phyloP scores from a whole-genome alignment of 2,888 invertebrate genomes.

The Brenthis daphne region DNA sequence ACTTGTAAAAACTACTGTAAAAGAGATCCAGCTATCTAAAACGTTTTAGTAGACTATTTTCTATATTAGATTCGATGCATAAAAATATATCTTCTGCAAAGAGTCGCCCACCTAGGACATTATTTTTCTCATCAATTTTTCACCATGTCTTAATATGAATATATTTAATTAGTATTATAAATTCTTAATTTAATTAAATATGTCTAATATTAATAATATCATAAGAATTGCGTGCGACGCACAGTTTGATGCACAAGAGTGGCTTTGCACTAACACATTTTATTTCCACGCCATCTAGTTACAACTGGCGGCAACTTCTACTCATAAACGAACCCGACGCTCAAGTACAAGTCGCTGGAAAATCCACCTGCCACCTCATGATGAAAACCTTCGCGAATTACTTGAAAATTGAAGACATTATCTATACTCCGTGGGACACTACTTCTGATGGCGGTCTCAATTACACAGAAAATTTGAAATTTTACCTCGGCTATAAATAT shows the following conservation, averaged over 20 bases:
- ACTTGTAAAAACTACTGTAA: no score
- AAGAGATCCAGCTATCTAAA: no score
- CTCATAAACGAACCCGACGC: slow-evolving; percentile 88
- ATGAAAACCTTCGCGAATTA: slow-evolving; percentile 87
- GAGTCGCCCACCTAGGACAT: neutral
- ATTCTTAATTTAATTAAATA: no score
- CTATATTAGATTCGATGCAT: neutral
- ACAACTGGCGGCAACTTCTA: slow-evolving; percentile 86
- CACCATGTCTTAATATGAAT: no score
- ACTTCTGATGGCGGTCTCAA: slow-evolving; percentile 78
- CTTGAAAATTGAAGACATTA: slow-evolving; percentile 71
- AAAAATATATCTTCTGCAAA: neutral
- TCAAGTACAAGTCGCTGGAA: slow-evolving; percentile 85
- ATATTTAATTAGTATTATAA: neutral
- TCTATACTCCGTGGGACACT: slow-evolving; percentile 84
- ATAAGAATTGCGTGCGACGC: slow-evolving; percentile 28
- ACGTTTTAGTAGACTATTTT: no score
- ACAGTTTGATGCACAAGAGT: slow-evolving; percentile 53
- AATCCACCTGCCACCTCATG: slow-evolving; percentile 88
- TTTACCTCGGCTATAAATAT: slow-evolving; percentile 85
- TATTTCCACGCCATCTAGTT: slow-evolving; percentile 81
- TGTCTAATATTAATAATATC: neutral
- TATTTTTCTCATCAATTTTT: no score
- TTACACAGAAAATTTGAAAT: slow-evolving; percentile 83
- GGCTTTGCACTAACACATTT: slow-evolving; percentile 65